These are phyloP conservation scores for Drosophila obscura DNA, from an alignment of 1,140 invertebrate species.

Conservation along the genomic window DNA sequence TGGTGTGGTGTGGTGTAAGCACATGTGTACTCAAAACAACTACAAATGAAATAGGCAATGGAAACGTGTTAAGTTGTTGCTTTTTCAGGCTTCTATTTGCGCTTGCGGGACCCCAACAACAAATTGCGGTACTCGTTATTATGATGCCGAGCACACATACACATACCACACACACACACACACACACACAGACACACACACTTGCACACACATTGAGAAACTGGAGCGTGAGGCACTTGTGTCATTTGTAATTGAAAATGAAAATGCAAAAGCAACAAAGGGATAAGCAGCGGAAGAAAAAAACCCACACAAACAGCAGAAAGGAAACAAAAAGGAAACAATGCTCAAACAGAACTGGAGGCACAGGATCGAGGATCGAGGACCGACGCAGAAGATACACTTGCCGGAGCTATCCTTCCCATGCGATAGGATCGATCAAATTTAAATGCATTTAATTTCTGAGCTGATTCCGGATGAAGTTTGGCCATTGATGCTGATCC, in stretches of 20 bases:
- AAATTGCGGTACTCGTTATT: slow-evolving; percentile 78
- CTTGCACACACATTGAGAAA: slow-evolving; percentile 41
- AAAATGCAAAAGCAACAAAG: slow-evolving; percentile 65
- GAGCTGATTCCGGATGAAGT: too few species aligned
- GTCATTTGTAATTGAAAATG: slow-evolving; percentile 83
- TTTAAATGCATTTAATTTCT: too few species aligned
- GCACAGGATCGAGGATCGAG: neutral
- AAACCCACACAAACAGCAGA: slow-evolving; percentile 15
- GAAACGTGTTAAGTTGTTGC: slow-evolving; percentile 64
- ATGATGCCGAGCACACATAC: slow-evolving; percentile 47
- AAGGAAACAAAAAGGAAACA: slow-evolving; percentile 28
- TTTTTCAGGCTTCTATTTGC: slow-evolving; percentile 26
- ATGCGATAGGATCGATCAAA: too few species aligned
- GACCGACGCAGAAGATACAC: neutral
- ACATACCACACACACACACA: slow-evolving; percentile 16
- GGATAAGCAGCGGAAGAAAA: slow-evolving; percentile 43
- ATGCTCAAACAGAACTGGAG: slow-evolving; percentile 2
- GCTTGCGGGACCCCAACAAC: slow-evolving; percentile 56
- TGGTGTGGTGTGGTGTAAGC: neutral
- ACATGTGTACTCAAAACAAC: neutral
- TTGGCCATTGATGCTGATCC: too few species aligned
- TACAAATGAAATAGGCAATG: slow-evolving; percentile 37
- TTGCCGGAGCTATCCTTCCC: too few species aligned
- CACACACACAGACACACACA: slow-evolving; percentile 12
- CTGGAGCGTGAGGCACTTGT: slow-evolving; percentile 80